Base-by-base conservation (phyloP, 2,888 invertebrate genomes). In the Hedychridium roseum region DNA sequence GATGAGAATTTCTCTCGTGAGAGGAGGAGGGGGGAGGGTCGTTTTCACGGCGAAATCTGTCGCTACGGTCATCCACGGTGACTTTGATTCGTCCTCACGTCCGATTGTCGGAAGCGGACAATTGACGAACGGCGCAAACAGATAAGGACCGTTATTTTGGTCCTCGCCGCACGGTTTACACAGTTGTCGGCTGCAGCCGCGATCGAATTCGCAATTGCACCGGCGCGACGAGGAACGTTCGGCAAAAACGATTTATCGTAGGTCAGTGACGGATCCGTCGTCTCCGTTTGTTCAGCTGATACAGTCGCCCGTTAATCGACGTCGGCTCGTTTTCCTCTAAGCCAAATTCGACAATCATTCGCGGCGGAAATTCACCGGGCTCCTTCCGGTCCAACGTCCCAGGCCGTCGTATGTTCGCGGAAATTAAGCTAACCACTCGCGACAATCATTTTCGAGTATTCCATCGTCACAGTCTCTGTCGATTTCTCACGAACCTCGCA, bases 91-190 rank as follows among this genome's bases (percentile, higher is more conserved):
- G 69, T 66, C 67, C 68, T 69, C 62, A 57, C 50, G 51, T 43
- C 51, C 46, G 46, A 54, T 58, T 51, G 59, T 50, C 52, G 52
- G 45, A 55, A 48, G 51, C 66, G 68, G 67, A 70, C 67, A 56
- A 66, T 68, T 55, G 56, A 65, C 60, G 68, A 69, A 69, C 66
- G 69, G 64, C 63, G 65, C 60, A 69, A 69, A 69, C 66, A 70
- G 64, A 64, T 45, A 57, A 55, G 51, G 41, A 41, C 36, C 56
- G 49, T 44, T 51, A 46, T 54, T 61, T 50, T 54, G 43, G 49
- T 50, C 44, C 39, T 46, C 36, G 49, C 49, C 39, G 43, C 36
- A 15, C 40, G 23, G 53, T 64, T 62, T 63, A 57, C 54, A 64
- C 62, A 66, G 60, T 66, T 63, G 63, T 37, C 28, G 5, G 16